Percentiles rank a stretch among this genome's conserved stretches.
These are phyloP conservation scores for Ceratothoa steindachneri DNA, from an alignment of 2,888 invertebrate genomes.

Conservation along the genomic window DNA sequence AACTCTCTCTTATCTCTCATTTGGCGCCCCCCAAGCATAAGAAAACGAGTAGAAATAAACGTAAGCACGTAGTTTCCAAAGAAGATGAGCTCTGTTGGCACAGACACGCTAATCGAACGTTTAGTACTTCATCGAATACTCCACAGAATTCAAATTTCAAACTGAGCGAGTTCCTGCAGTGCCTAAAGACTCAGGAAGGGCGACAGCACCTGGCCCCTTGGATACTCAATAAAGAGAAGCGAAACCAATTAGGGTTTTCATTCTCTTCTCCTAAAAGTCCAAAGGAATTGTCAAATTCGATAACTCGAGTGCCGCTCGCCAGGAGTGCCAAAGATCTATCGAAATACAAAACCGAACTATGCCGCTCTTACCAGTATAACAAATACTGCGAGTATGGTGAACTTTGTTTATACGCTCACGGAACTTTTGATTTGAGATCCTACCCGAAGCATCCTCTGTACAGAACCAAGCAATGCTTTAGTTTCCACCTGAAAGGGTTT, in stretches of 20 bases:
- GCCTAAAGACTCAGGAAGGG: not conserved
- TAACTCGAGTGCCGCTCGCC: not conserved
- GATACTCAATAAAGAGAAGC: not conserved
- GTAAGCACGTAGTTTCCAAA: no score
- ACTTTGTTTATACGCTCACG: constrained; percentile 34
- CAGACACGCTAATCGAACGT: not conserved
- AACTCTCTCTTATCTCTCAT: no score
- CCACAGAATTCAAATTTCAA: not conserved
- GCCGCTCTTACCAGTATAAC: constrained; percentile 91
- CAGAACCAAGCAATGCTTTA: constrained; percentile 37
- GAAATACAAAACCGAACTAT: constrained; percentile 96
- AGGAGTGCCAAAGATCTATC: not conserved
- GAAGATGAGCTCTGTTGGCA: no score
- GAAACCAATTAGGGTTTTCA: not conserved
- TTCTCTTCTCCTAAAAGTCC: not conserved
- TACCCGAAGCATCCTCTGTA: constrained; percentile 34
- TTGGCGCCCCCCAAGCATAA: no score
- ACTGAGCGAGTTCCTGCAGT: not conserved
- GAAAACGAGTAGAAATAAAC: no score
- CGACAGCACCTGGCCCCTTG: not conserved
- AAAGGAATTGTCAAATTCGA: not conserved
- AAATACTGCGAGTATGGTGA: constrained; percentile 60
- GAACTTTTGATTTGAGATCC: constrained; percentile 21
- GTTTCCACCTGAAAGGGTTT: constrained; percentile 38
- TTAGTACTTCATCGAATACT: not conserved